These are phyloP conservation scores for Tenualosa ilisha DNA, from an alignment of 2,797 vertebrate genomes.

Conservation along the genomic window DNA sequence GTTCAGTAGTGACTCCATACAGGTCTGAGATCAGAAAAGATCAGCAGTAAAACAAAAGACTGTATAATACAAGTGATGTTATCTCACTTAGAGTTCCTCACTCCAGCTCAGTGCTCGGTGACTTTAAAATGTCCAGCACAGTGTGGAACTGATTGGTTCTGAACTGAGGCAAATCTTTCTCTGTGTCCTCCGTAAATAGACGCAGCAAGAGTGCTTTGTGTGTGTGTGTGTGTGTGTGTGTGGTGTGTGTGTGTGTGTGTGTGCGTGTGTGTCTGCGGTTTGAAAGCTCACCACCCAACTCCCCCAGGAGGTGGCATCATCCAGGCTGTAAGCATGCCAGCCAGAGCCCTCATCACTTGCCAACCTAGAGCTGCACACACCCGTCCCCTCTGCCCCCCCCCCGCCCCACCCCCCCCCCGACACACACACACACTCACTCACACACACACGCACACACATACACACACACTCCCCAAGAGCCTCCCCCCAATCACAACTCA, in stretches of 20 bases:
- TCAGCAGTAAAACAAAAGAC: not conserved
- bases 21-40: not conserved
- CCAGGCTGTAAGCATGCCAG: not conserved
- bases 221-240: not conserved
- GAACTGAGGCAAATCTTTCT: not conserved
- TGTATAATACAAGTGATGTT: not conserved
- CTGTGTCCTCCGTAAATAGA: not conserved
- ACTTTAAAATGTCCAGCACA: not conserved
- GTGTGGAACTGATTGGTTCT: not conserved
- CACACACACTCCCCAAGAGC: conserved; percentile 1
- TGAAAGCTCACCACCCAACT: not conserved
- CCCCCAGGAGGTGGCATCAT: conserved; percentile 3
- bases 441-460: not conserved
- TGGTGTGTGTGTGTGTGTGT: not conserved
- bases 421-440: not conserved
- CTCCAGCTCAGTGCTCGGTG: not conserved
- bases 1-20: not conserved
- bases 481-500: conserved; percentile 12
- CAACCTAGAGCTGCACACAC: not conserved
- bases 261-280: not conserved
- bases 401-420: not conserved
- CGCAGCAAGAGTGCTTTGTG: not conserved
- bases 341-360: not conserved
- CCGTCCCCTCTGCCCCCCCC: not conserved
- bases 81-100: not conserved